Evolutionary conservation across 2,113 vertebrate species (phyloP), one percentile per base, ranked within the genome.

Genomic region (Panthera uncia): DNA sequence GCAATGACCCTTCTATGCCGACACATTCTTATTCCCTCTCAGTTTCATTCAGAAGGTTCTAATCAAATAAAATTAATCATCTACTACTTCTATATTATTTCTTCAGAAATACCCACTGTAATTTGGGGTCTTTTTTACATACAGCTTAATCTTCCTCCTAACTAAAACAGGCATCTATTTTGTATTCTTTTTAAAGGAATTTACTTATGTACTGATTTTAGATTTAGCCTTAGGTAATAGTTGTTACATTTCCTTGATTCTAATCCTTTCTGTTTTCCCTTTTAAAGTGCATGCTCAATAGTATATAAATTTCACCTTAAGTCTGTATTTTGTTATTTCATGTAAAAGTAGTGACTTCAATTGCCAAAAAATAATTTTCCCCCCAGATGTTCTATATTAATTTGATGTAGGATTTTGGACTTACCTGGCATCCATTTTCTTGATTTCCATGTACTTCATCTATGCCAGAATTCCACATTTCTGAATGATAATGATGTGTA

Each of bases 381-480:
- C 23, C 41, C 45, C 33, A 91, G 81, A 79, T 84, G 78, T 89
- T 95, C 23, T 88, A 23, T 31, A 88, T 74, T 93, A 95, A 95
- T 91, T 50, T 96, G 74, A 79, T 69, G 18, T 69, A 86, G 73
- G 33, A 86, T 25, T 89, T 81, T 61, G 29, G 38, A 36, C 69
- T 95, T 91, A 93, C 18, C 45, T 80, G 33, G 33, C 27, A 45
- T 50, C 41, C 55, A 74, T 95, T 76, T 93, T 80, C 36, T 74
- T 48, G 78, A 89, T 97, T 92, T 85, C 38, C 15, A 25, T 69
- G 36, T 25, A 94, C 13, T 41, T 87, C 48, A 11, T 91, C 8
- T 82, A n/a, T 86, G 74, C 61, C 50, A 79, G 73, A 88, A 95
- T 73, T 88, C 36, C 29, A 84, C 79, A 89, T 69, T 89, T 91